phyloP scores from a whole-genome alignment of 2,888 invertebrate genomes.

The Odontothrips loti region DNA sequence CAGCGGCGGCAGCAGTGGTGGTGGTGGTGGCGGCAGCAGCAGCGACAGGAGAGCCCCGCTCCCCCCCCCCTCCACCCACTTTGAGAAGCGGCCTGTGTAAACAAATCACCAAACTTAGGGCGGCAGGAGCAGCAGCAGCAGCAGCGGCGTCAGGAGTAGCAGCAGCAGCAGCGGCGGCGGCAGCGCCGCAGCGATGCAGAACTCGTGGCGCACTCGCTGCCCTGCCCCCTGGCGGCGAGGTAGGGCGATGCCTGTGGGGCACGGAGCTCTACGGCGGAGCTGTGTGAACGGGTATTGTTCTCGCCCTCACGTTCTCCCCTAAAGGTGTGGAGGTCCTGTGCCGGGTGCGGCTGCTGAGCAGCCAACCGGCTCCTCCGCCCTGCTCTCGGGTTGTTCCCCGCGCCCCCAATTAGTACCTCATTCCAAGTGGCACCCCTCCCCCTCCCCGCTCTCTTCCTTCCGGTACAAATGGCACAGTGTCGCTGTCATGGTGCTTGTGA shows the following conservation, averaged over 20 bases:
- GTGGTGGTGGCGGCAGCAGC: no score
- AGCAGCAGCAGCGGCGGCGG: no score
- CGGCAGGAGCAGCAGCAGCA: neutral
- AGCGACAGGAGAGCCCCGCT: neutral
- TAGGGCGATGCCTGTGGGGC: neutral
- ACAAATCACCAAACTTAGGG: slow-evolving; percentile 24
- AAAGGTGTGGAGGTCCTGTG: no score
- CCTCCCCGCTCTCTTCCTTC: neutral
- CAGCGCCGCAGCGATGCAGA: no score
- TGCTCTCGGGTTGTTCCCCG: neutral
- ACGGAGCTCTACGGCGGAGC: neutral
- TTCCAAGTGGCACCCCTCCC: neutral
- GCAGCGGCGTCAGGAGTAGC: no score
- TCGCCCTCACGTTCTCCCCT: no score
- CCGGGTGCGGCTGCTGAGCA: no score
- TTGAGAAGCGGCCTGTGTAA: slow-evolving; percentile 5
- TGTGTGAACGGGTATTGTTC: slow-evolving; percentile 12
- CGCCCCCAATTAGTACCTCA: neutral
- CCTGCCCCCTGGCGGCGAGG: neutral
- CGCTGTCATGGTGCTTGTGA: no score
- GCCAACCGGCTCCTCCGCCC: neutral
- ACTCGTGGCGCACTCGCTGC: neutral
- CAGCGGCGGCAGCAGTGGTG: neutral
- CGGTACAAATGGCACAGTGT: neutral
- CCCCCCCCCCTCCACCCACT: neutral